Percentiles rank a stretch among this genome's conserved stretches.
Conservation (phyloP, 2,797 vertebrate genomes). For the Enteromius anoplus region DNA sequence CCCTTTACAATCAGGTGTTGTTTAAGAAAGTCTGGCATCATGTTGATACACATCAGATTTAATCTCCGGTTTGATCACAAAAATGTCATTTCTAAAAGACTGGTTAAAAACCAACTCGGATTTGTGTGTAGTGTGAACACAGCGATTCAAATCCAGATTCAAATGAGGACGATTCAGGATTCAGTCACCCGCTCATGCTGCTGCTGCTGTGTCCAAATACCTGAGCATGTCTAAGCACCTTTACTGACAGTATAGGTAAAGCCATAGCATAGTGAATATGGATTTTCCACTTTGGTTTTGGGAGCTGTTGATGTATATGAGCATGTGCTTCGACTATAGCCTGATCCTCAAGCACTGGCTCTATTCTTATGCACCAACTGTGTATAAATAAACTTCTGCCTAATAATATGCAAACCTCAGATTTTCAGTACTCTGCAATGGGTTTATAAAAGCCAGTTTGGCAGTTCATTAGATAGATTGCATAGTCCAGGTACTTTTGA, state of each 20-base stretch:
- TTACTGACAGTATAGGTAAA: neutral
- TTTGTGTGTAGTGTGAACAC: constrained; percentile 1
- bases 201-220: neutral
- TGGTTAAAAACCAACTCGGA: neutral
- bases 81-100: neutral
- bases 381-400: constrained; percentile 8
- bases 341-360: constrained; percentile 5
- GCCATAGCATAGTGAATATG: constrained; percentile 2
- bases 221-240: constrained; percentile 34
- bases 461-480: neutral
- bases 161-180: neutral
- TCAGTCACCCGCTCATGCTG: neutral
- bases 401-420: constrained; percentile 24
- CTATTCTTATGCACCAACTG: constrained; percentile 14
- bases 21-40: neutral
- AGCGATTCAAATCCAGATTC: neutral
- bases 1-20: too few relatives aligned
- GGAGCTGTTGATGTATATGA: constrained; percentile 1
- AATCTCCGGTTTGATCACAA: neutral
- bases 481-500: neutral
- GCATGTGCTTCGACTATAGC: constrained; percentile 38
- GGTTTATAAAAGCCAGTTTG: neutral
- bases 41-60: neutral
- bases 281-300: constrained; percentile 4
- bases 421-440: constrained; percentile 37